Evolutionary conservation across 2,113 vertebrate species (phyloP).

Genomic region (Calidris pygmaea): DNA sequence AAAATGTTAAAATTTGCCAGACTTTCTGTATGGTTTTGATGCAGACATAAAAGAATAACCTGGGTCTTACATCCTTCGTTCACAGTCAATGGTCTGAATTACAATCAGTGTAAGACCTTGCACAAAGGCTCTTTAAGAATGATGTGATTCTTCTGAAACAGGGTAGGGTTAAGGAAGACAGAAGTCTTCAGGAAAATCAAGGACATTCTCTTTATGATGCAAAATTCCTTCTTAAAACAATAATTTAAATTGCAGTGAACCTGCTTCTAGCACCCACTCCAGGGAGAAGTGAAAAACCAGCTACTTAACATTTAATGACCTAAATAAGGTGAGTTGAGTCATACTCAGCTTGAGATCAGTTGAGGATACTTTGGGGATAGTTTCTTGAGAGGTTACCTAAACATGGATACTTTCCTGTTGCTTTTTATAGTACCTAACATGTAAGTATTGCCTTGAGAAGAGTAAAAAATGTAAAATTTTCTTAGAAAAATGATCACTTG

Average conservation of each 20-base stretch:
- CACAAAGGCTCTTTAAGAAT: neutral
- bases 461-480: neutral
- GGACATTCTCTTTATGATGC: neutral
- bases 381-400: neutral
- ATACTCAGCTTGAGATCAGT: neutral
- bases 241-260: neutral
- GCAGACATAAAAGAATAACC: neutral
- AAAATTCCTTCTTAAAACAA: neutral
- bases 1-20: neutral
- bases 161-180: neutral
- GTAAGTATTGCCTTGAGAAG: neutral
- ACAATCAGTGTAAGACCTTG: neutral
- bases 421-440: neutral
- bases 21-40: neutral
- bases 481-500: neutral
- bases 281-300: neutral
- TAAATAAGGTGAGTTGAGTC: neutral
- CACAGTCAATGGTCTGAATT: neutral
- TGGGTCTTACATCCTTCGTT: neutral
- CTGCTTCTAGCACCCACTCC: neutral
- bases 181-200: neutral
- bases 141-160: neutral
- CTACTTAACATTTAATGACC: neutral
- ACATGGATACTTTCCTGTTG: neutral
- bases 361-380: neutral